A percentile compares a stretch with the other conserved stretches of the same genome.
Conservation (phyloP, 92 coral and sea anemone genomes). For the Plumapathes pennacea region DNA sequence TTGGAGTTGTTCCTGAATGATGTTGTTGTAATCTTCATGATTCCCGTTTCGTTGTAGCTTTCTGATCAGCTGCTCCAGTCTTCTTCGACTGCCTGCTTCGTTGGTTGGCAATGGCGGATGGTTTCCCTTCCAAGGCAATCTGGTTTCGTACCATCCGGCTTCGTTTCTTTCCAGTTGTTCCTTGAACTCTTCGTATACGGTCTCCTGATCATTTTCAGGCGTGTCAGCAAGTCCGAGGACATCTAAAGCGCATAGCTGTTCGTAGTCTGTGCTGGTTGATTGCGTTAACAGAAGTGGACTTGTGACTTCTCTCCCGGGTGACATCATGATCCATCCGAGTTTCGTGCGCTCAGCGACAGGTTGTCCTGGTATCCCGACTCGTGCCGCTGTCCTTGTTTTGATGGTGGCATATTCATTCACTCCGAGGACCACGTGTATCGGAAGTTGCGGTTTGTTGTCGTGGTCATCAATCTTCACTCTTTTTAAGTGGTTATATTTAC, state of each 20-base stretch:
- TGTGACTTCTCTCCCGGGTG: conserved; percentile 36
- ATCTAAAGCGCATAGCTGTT: conserved; percentile 42
- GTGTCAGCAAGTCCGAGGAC: conserved; percentile 47
- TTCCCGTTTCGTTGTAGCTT: too few species aligned
- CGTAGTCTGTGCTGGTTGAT: conserved; percentile 15
- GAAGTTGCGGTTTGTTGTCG: conserved; percentile 28
- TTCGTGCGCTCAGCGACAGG: conserved; percentile 35
- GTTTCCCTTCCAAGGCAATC: conserved; percentile 16
- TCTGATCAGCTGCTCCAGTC: too few species aligned
- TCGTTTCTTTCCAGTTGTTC: conserved; percentile 11
- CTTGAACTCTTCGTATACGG: conserved; percentile 10
- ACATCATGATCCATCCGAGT: conserved; percentile 35
- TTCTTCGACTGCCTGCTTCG: too few species aligned
- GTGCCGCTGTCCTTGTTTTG: not conserved
- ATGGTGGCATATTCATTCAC: conserved; percentile 31
- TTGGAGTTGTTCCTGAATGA: too few species aligned
- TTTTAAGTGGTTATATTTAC: conserved; percentile 16
- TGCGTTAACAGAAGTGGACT: conserved; percentile 9
- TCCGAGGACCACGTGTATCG: conserved; percentile 40
- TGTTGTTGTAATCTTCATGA: too few species aligned
- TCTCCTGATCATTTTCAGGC: conserved; percentile 24
- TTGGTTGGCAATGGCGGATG: too few species aligned
- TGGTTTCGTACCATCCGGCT: conserved; percentile 11
- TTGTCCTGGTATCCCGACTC: conserved; percentile 34
- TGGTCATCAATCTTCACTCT: conserved; percentile 5